Evolutionary conservation across 2,888 invertebrate species (phyloP).

Genomic region (Lithophane leautieri): DNA sequence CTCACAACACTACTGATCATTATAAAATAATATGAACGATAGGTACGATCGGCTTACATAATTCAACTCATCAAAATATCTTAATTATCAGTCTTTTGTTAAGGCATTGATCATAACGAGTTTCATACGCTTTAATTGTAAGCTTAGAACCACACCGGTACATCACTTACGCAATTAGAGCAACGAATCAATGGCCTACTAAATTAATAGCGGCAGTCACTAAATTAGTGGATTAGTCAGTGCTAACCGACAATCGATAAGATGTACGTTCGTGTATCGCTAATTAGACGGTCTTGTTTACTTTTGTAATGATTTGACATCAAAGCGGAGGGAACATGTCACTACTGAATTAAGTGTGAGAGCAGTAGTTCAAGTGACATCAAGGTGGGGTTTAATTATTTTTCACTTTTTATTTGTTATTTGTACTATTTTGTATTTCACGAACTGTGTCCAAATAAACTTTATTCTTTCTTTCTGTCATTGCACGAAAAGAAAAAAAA

Average conservation of each 20-base stretch:
- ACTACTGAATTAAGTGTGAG: not conserved
- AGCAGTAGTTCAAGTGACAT: conserved; percentile 1
- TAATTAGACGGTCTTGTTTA: conserved; percentile 85
- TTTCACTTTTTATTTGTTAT: too few relatives aligned
- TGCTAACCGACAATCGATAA: conserved; percentile 77
- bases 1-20: conserved; percentile 20
- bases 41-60: conserved; percentile 36
- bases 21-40: conserved; percentile 25
- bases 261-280: conserved; percentile 79
- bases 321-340: conserved; percentile 74
- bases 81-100: conserved; percentile 61
- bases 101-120: conserved; percentile 37
- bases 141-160: conserved; percentile 50
- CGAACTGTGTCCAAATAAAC: too few relatives aligned
- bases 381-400: not conserved
- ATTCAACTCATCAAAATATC: conserved; percentile 44
- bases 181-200: conserved; percentile 69
- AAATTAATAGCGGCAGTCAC: conserved; percentile 80
- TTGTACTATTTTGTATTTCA: too few relatives aligned
- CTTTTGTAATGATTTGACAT: conserved; percentile 82
- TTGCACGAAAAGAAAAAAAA: not conserved
- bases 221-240: conserved; percentile 80
- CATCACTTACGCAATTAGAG: conserved; percentile 65
- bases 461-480: too few relatives aligned
- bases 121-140: conserved; percentile 41